A percentile compares a stretch with the other conserved stretches of the same genome.
Evolutionary conservation across 2,888 invertebrate genomes (phyloP).

Genomic region (Thelaira solivaga): DNA sequence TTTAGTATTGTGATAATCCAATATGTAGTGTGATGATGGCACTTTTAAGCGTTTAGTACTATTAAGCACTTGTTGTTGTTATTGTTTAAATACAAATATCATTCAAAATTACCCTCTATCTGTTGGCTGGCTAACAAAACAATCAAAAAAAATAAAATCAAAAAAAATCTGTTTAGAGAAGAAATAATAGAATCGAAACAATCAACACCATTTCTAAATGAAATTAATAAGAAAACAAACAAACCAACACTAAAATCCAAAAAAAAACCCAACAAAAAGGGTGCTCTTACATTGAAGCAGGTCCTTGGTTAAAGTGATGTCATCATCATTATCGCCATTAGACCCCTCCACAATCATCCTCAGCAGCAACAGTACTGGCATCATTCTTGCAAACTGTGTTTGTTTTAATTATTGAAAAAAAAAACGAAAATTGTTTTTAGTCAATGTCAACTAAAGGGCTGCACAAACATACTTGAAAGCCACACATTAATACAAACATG

Average conservation of each 20-base stretch:
- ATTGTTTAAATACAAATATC: background rate
- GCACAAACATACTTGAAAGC: too few relatives aligned
- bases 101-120: slow-evolving; percentile 43
- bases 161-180: background rate
- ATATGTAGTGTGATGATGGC: slow-evolving; percentile 4
- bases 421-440: slow-evolving; percentile 9
- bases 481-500: too few relatives aligned
- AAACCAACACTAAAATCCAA: slow-evolving; percentile 25
- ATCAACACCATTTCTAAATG: slow-evolving; percentile 61
- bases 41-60: slow-evolving; percentile 36
- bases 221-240: slow-evolving; percentile 61
- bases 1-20: too few relatives aligned
- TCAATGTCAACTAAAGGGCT: slow-evolving; percentile 16
- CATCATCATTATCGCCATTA: slow-evolving; percentile 33
- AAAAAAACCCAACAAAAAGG: slow-evolving; percentile 14
- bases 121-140: slow-evolving; percentile 9
- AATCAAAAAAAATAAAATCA: background rate
- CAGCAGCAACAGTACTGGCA: slow-evolving; percentile 29
- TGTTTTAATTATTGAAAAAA: slow-evolving; percentile 28
- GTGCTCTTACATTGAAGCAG: background rate
- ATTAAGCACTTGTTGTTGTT: slow-evolving; percentile 54
- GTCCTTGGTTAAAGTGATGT: slow-evolving; percentile 36
- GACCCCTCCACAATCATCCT: too few relatives aligned
- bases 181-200: slow-evolving; percentile 36
- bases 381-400: slow-evolving; percentile 42